Evolutionary conservation across 2,113 vertebrate species (phyloP).

Genomic region (Calcarius ornatus): DNA sequence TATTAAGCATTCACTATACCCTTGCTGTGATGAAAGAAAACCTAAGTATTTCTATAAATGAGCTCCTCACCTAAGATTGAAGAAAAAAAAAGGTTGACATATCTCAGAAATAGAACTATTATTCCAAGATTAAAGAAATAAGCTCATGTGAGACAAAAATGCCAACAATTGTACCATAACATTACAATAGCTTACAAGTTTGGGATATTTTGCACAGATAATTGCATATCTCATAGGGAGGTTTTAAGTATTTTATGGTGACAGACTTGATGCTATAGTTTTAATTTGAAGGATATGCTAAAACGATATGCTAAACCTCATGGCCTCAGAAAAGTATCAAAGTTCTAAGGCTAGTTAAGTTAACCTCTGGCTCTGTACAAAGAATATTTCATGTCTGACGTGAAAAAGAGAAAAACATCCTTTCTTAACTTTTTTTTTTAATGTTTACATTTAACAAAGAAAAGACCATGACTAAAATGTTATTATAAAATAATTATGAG

Average conservation of each 20-base stretch:
- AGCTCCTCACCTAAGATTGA: neutral
- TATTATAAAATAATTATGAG: neutral
- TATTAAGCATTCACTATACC: neutral
- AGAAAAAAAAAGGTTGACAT: neutral
- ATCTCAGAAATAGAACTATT: neutral
- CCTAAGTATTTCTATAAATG: neutral
- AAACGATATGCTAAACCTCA: neutral
- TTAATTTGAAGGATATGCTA: neutral
- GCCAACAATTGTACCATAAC: neutral
- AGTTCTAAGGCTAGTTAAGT: neutral
- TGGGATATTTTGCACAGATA: neutral
- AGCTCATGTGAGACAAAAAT: neutral
- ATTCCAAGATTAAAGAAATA: neutral
- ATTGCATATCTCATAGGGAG: neutral
- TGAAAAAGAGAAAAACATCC: neutral
- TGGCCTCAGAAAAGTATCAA: neutral
- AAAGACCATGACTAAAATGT: neutral
- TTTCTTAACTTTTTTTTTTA: neutral
- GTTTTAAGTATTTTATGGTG: neutral
- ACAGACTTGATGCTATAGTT: neutral
- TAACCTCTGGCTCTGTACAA: neutral
- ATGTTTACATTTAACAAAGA: neutral
- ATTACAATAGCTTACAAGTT: neutral
- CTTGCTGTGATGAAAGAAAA: neutral
- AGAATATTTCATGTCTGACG: neutral